Evolutionary conservation across 2,797 vertebrate genomes (phyloP).

Genomic region (Macropodus opercularis): DNA sequence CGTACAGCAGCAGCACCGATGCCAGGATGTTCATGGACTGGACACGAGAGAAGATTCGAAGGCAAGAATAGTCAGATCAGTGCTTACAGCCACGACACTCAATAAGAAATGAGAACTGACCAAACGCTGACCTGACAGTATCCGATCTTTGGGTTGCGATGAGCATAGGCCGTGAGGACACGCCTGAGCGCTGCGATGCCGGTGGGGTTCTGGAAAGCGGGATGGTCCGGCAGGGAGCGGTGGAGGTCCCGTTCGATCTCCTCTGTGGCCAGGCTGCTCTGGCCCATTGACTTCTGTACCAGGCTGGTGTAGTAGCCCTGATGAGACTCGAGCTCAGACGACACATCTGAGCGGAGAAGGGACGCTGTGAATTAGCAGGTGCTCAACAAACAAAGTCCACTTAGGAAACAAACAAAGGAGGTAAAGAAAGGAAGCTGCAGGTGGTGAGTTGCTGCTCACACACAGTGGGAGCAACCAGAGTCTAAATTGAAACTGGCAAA

Average conservation of each 20-base stretch:
- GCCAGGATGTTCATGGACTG: slow-evolving; percentile 99
- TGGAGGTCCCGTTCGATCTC: slow-evolving; percentile 97
- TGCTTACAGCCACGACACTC: too few relatives aligned
- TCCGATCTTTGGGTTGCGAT: slow-evolving; percentile 94
- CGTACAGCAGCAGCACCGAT: slow-evolving; percentile 92
- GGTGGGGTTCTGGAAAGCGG: slow-evolving; percentile 92
- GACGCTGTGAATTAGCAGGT: too few relatives aligned
- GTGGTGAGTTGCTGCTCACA: background rate
- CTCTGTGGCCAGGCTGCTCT: slow-evolving; percentile 87
- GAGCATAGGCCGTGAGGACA: slow-evolving; percentile 93
- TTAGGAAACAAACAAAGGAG: too few relatives aligned
- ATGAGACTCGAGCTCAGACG: slow-evolving; percentile 85
- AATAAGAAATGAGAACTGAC: too few relatives aligned
- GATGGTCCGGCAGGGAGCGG: slow-evolving; percentile 94
- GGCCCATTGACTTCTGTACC: slow-evolving; percentile 90
- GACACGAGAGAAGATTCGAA: background rate
- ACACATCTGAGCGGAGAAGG: slow-evolving; percentile 76
- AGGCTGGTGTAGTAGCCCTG: slow-evolving; percentile 86
- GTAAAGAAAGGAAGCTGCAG: too few relatives aligned
- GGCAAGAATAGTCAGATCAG: too few relatives aligned
- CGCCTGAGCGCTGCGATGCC: slow-evolving; percentile 93
- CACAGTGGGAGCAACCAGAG: slow-evolving; percentile 12
- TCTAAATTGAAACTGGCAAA: slow-evolving; percentile 18
- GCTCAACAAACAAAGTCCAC: too few relatives aligned
- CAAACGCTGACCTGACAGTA: slow-evolving; percentile 89